Percentiles rank a stretch among this genome's conserved stretches.
Conservation (phyloP, 2,113 vertebrate genomes). For the Phodopus roborovskii region DNA sequence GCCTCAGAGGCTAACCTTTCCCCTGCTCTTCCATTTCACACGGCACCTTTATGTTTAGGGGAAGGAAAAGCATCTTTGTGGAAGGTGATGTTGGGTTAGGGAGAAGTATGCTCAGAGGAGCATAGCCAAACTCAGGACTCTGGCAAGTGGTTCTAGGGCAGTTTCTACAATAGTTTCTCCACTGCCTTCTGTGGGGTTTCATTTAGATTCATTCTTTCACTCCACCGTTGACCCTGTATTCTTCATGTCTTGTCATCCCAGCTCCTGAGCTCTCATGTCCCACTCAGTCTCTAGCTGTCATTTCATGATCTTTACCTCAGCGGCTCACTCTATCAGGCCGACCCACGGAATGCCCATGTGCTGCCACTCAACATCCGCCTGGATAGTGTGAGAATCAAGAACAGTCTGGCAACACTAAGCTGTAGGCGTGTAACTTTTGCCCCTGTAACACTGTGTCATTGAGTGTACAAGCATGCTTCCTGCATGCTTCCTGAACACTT, state of each 20-base stretch:
- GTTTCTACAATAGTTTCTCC: not conserved
- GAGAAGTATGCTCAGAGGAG: not conserved
- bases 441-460: not conserved
- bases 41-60: not conserved
- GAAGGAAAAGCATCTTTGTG: not conserved
- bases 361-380: not conserved
- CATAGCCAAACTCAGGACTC: not conserved
- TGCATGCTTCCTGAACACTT: not conserved
- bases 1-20: not conserved
- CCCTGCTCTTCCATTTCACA: not conserved
- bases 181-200: not conserved
- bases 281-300: not conserved
- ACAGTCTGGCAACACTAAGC: not conserved
- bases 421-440: not conserved
- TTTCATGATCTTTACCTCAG: not conserved
- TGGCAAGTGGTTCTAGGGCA: not conserved
- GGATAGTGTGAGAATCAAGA: not conserved
- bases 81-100: too few species aligned
- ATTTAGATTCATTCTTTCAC: not conserved
- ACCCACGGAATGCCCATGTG: not conserved
- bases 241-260: not conserved
- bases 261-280: not conserved
- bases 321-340: not conserved
- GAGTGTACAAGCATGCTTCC: not conserved
- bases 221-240: not conserved